These are phyloP conservation scores for Sinosuthora webbiana DNA, from an alignment of 2,113 vertebrate genomes.

Conservation along the genomic window DNA sequence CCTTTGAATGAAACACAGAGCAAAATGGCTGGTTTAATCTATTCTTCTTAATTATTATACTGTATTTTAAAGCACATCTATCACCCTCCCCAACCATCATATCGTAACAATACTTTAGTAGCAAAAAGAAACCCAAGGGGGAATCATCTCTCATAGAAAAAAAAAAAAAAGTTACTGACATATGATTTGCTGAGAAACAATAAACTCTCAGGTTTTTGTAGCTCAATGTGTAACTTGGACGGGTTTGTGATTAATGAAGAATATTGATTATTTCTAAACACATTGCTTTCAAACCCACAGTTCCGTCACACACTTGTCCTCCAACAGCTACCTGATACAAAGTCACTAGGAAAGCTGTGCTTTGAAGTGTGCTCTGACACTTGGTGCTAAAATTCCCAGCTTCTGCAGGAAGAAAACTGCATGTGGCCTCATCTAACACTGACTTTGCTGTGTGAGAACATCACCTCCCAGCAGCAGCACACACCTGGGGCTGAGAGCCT, in stretches of 20 bases:
- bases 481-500: background rate
- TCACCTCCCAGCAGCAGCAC: background rate
- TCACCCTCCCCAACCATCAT: background rate
- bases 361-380: background rate
- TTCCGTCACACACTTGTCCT: background rate
- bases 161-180: background rate
- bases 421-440: fast-evolving
- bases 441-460: background rate
- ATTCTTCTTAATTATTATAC: background rate
- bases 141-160: background rate
- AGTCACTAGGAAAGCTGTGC: background rate
- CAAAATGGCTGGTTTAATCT: background rate
- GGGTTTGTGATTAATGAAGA: background rate
- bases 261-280: background rate
- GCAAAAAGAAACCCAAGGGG: background rate
- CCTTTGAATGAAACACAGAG: background rate
- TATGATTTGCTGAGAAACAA: background rate
- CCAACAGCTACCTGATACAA: background rate
- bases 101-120: background rate
- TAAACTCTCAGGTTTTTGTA: background rate
- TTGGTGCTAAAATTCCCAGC: background rate
- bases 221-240: background rate
- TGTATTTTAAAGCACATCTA: background rate
- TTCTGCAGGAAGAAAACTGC: background rate
- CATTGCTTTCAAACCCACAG: background rate